A percentile compares a stretch with the other conserved stretches of the same genome.
These are phyloP conservation scores for Varanus salvator DNA, from an alignment of 2,113 vertebrate genomes.

Conservation along the genomic window DNA sequence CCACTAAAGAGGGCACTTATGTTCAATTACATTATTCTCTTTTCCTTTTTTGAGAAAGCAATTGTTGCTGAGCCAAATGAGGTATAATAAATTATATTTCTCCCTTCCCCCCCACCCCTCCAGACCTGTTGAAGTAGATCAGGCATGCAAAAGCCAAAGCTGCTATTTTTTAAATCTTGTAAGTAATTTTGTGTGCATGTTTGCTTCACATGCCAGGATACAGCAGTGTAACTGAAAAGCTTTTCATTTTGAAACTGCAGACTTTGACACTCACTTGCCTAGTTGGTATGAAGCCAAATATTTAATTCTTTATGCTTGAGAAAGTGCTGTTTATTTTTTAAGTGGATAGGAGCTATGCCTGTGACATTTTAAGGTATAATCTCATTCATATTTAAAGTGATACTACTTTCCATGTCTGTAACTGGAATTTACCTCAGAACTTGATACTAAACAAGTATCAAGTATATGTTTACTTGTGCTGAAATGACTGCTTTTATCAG, in stretches of 20 bases:
- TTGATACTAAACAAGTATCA: neutral
- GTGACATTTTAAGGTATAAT: neutral
- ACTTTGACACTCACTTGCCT: neutral
- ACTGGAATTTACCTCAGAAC: neutral
- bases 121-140: conserved; percentile 67
- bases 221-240: conserved; percentile 30
- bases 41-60: conserved; percentile 76
- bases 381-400: neutral
- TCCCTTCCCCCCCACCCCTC: neutral
- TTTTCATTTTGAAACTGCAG: conserved; percentile 51
- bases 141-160: conserved; percentile 54
- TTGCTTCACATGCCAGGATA: conserved; percentile 46
- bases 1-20: conserved; percentile 67
- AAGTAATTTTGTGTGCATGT: conserved; percentile 41
- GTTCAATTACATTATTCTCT: conserved; percentile 78
- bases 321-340: conserved; percentile 13
- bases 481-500: no score
- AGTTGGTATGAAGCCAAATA: conserved; percentile 19
- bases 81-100: conserved; percentile 73
- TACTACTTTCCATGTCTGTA: neutral
- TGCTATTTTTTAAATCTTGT: conserved; percentile 54
- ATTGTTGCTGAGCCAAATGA: conserved; percentile 79
- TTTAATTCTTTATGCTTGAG: neutral
- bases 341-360: accelerated
- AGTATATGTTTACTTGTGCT: neutral